Evolutionary conservation across 2,113 vertebrate genomes (phyloP), one percentile per base, ranked within the genome.

Genomic region (Odontophorus gujanensis): DNA sequence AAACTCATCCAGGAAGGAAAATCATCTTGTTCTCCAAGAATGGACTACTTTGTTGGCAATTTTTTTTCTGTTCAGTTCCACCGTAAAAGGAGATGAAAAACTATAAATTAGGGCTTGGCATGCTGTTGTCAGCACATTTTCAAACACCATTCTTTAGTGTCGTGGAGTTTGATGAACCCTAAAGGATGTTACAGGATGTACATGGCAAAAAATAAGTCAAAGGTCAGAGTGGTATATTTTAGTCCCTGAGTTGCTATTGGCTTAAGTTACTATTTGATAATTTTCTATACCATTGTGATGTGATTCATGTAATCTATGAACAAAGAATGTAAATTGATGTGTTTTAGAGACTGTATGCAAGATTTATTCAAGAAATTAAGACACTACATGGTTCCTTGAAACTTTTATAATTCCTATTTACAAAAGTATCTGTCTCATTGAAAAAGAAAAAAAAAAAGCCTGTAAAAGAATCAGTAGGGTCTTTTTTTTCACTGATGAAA

Each of bases 401-500:
- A 96, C 73, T 94, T 94, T 74, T 30, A 25, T 58, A 50, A 86
- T 95, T 93, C 42, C 61, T 75, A 75, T 88, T 92, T 94, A 91
- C 48, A 83, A 85, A 20, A 91, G 50, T 26, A 79, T 25, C 9
- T 36, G 81, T 92, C 59, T 61, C 42, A 85, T 87, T 93, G 50
- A 81, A 95, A 87, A n/a, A 57, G 19, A 19, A 55, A 53, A 4
- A 18, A 30, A 55, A 55, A 77, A 28, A 1, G 4, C 3, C 1
- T 0, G 3, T 7, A 3, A 51, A 5, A n/a, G 40, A 94, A 89
- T 72, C 68, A 91, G 73, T 55, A 74, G 4, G 11, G 21, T 57
- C 9, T 73, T 84, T 86, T n/a, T 51, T 51, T 89, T 94, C 45
- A 81, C 42, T 89, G 80, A 91, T 96, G 90, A 96, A 95, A 94